Base-by-base conservation (phyloP, 1,140 invertebrate species). In the Habropoda laboriosa region DNA sequence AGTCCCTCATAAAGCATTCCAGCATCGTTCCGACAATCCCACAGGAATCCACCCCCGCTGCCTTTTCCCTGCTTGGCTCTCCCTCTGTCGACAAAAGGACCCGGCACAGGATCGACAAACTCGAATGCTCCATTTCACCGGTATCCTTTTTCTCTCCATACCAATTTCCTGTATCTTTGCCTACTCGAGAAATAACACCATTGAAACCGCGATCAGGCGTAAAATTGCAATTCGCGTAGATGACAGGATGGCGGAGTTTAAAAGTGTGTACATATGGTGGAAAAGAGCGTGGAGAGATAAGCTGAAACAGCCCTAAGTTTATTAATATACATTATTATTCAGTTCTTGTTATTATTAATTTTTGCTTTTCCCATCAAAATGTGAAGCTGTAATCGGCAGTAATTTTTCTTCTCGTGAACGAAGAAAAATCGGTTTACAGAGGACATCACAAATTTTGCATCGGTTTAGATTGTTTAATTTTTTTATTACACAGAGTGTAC, bases 1-100 rank as follows among this genome's bases (percentile, higher is more conserved):
- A 90, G 80, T 81, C 77, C 89, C 89, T 79, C 89, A 92, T 92
- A 91, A 92, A 89, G 89, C 91, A 92, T 93, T 92, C 91, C 85
- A 83, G 77, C 74, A 86, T 92, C 89, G 92, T 90, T 90, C 87
- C 82, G 63, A 74, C 80, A 81, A 88, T 92, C 92, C 92, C 91
- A 86, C 78, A 89, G 92, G 92, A 92, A 90, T 92, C 87, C 83
- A 83, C 78, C 86, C 87, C 82, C 85, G 58, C 55, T 78, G 53
- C 86, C 88, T 82, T 89, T 79, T 73, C 42, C 61, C 40, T 66
- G 57, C 64, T 72, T 38, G 27, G 64, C n/a, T n/a, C n/a, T 55
- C 83, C 80, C 83, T 82, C 66, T 55, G 55, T 67, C 84, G 51
- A 58, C 55, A 45, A 64, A 72, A 49, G 70, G 40, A 73, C 80